Percentiles rank a stretch among this genome's conserved stretches.
phyloP scores from a whole-genome alignment of 1,140 invertebrate genomes.

The Delia radicum region DNA sequence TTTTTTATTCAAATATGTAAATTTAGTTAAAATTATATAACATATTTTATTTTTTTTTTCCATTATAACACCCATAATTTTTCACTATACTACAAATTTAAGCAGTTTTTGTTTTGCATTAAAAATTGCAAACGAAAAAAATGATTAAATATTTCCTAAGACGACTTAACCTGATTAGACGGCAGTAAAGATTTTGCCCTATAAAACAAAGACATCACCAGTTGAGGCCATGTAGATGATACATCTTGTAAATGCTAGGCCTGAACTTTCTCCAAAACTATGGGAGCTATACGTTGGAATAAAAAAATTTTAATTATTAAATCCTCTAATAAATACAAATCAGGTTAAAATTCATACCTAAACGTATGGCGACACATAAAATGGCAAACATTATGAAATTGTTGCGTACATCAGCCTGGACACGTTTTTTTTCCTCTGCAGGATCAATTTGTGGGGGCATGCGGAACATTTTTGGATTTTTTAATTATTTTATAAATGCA shows the following conservation, averaged over 20 bases:
- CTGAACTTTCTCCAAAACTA: slow-evolving; percentile 22
- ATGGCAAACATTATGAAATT: slow-evolving; percentile 46
- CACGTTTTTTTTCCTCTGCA: slow-evolving; percentile 48
- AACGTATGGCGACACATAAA: slow-evolving; percentile 39
- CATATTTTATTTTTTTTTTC: background rate
- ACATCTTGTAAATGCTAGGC: background rate
- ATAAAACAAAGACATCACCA: background rate
- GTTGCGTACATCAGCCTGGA: slow-evolving; percentile 41
- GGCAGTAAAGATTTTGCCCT: background rate
- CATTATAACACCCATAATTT: background rate
- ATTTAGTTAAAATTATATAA: too few relatives aligned
- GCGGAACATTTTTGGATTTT: slow-evolving; percentile 47
- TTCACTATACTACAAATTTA: background rate
- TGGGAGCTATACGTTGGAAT: slow-evolving; percentile 1
- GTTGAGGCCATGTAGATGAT: background rate
- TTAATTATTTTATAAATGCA: slow-evolving; percentile 18
- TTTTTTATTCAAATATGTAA: too few relatives aligned
- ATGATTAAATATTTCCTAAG: background rate
- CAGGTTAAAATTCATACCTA: slow-evolving; percentile 41
- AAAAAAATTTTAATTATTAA: background rate
- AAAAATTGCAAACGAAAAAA: too few relatives aligned
- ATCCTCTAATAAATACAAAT: background rate
- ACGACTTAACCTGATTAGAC: background rate
- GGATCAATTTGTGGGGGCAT: slow-evolving; percentile 53
- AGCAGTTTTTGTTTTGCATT: background rate